phyloP scores from a whole-genome alignment of 2,888 invertebrate genomes.

The Eilema caniola region DNA sequence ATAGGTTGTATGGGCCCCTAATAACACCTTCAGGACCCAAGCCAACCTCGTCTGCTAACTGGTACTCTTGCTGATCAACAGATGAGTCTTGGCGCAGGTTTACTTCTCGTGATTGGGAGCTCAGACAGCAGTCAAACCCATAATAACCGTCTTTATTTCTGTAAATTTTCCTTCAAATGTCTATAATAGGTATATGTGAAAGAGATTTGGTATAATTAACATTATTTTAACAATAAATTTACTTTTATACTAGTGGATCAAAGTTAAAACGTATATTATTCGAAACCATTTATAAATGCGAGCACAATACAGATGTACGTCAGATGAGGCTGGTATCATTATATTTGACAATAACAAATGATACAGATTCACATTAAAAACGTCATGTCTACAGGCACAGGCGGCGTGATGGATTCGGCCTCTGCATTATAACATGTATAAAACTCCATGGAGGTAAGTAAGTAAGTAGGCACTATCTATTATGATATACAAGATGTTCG shows the following conservation, averaged over 20 bases:
- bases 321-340: slow-evolving; percentile 65
- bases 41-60: too few relatives aligned
- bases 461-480: too few relatives aligned
- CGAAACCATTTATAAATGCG: slow-evolving; percentile 16
- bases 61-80: too few relatives aligned
- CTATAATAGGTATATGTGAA: too few relatives aligned
- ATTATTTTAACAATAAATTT: background rate
- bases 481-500: background rate
- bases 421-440: background rate
- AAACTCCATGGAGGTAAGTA: slow-evolving; percentile 3
- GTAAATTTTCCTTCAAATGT: too few relatives aligned
- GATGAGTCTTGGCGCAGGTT: too few relatives aligned
- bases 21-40: too few relatives aligned
- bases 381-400: slow-evolving; percentile 17
- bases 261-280: background rate
- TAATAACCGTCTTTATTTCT: too few relatives aligned
- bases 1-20: too few relatives aligned
- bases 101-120: too few relatives aligned
- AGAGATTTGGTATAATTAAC: too few relatives aligned
- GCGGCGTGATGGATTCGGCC: slow-evolving; percentile 10
- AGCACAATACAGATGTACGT: slow-evolving; percentile 35
- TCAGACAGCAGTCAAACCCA: too few relatives aligned
- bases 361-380: slow-evolving; percentile 53
- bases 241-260: background rate
- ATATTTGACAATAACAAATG: slow-evolving; percentile 78